These are phyloP conservation scores for Phalacrocorax aristotelis DNA, from an alignment of 2,113 vertebrate species.

Conservation along the genomic window DNA sequence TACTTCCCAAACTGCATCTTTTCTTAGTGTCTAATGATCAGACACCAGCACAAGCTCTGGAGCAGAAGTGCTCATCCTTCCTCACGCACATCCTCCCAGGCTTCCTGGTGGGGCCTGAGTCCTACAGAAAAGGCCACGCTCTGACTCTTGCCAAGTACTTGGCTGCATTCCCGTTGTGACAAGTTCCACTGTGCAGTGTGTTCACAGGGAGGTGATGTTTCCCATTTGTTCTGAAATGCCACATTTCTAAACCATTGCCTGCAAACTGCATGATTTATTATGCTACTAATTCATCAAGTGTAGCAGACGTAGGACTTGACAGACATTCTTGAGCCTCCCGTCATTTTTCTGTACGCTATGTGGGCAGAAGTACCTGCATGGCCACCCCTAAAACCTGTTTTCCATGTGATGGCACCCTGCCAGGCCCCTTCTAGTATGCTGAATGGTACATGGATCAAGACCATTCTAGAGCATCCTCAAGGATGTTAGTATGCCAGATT, in stretches of 20 bases:
- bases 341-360: neutral
- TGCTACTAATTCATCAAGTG: neutral
- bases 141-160: neutral
- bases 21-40: neutral
- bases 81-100: neutral
- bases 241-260: neutral
- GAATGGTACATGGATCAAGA: neutral
- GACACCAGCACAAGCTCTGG: neutral
- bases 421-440: neutral
- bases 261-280: neutral
- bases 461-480: neutral
- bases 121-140: neutral
- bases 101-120: neutral
- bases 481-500: neutral
- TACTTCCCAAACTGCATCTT: neutral
- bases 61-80: neutral
- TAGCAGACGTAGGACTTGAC: neutral
- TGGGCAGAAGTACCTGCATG: neutral
- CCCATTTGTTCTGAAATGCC: neutral
- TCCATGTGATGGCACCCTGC: neutral
- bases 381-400: neutral
- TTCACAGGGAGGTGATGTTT: neutral
- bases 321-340: neutral
- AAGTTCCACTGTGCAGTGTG: neutral
- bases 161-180: neutral